Evolutionary conservation across 1,140 invertebrate genomes (phyloP).

Genomic region (Caenorhabditis briggsae): DNA sequence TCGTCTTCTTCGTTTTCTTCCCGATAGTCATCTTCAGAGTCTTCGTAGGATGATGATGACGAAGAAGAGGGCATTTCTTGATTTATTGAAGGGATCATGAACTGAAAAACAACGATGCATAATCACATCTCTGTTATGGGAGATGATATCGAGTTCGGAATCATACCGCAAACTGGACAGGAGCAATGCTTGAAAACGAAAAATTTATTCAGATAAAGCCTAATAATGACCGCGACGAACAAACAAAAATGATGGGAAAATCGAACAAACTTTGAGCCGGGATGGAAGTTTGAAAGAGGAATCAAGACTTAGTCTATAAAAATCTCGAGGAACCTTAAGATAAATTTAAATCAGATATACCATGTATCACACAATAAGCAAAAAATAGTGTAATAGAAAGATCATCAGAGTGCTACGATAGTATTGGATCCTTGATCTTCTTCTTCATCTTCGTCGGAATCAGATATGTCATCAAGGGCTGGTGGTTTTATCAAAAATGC

Average conservation of each 20-base stretch:
- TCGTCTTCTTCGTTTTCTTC: neutral
- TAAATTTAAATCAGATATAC: neutral
- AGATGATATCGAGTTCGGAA: too few species aligned
- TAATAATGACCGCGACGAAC: too few species aligned
- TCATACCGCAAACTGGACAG: too few species aligned
- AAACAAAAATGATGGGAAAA: too few species aligned
- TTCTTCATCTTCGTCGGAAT: conserved; percentile 29
- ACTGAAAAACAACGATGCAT: too few species aligned
- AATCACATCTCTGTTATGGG: too few species aligned
- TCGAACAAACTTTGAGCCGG: too few species aligned
- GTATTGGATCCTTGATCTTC: conserved; percentile 3
- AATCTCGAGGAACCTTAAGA: neutral
- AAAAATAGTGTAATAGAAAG: neutral
- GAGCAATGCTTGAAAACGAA: too few species aligned
- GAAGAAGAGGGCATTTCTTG: conserved; percentile 14
- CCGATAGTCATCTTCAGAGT: conserved; percentile 18
- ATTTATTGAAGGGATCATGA: neutral
- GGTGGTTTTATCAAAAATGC: neutral
- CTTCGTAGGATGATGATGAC: conserved; percentile 5
- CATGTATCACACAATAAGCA: neutral
- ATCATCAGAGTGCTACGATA: neutral
- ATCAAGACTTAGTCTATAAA: neutral
- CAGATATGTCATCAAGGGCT: neutral
- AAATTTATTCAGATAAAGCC: too few species aligned
- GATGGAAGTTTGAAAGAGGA: too few species aligned